Conservation (phyloP, 1,140 invertebrate species). For the Uloborus diversus region DNA sequence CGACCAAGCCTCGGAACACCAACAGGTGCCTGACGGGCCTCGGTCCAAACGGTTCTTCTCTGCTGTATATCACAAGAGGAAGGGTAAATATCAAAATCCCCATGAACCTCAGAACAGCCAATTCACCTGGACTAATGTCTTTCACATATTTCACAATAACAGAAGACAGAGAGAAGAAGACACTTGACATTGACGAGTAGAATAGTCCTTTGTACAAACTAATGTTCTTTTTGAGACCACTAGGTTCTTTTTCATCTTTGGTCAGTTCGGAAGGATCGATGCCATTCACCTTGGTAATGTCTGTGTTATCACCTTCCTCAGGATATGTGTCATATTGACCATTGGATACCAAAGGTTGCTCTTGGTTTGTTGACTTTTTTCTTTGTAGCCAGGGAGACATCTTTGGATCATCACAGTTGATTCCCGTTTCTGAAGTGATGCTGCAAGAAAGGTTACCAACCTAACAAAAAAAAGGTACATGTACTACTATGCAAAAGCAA, state of each 20-base stretch:
- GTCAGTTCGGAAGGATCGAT: not conserved
- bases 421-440: not conserved
- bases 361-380: constrained; percentile 30
- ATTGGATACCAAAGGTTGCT: constrained; percentile 38
- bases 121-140: constrained; percentile 83
- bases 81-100: constrained; percentile 86
- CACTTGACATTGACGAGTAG: constrained; percentile 70
- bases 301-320: constrained; percentile 3
- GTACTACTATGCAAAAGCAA: not conserved
- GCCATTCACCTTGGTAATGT: constrained; percentile 21
- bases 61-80: constrained; percentile 81
- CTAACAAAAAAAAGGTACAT: not conserved
- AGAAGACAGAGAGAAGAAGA: constrained; percentile 88
- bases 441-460: constrained; percentile 40
- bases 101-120: constrained; percentile 82
- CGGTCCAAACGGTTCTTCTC: constrained; percentile 77
- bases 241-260: constrained; percentile 15
- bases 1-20: constrained; percentile 58
- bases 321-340: constrained; percentile 39
- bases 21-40: constrained; percentile 68
- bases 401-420: constrained; percentile 33
- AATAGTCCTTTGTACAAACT: constrained; percentile 59
- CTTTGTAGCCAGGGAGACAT: constrained; percentile 50
- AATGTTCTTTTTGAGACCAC: constrained; percentile 29
- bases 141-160: constrained; percentile 79